A percentile compares a stretch with the other conserved stretches of the same genome.
phyloP scores from a whole-genome alignment of 2,888 invertebrate species.

The Polylopha cassiicola region DNA sequence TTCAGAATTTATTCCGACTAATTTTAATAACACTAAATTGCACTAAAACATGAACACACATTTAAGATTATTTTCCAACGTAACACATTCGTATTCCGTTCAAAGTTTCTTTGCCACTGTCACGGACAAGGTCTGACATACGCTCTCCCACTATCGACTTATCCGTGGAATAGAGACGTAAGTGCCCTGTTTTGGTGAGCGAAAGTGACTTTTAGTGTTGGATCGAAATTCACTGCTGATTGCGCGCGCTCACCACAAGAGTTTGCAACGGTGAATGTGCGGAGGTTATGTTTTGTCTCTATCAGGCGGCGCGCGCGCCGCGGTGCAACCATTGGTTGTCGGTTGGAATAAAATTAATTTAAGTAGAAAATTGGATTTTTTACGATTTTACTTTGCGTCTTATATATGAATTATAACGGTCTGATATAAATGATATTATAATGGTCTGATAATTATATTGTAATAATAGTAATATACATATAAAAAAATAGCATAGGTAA shows the following conservation, averaged over 20 bases:
- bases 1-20: slow-evolving; percentile 5
- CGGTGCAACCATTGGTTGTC: slow-evolving; percentile 32
- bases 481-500: too few species aligned
- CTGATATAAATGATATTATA: too few species aligned
- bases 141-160: slow-evolving; percentile 30
- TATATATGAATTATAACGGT: too few species aligned
- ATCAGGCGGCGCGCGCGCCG: slow-evolving; percentile 37
- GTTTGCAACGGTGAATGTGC: slow-evolving; percentile 49
- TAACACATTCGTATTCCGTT: slow-evolving; percentile 12
- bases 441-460: too few species aligned
- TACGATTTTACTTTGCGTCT: slow-evolving; percentile 26
- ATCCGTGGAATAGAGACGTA: slow-evolving; percentile 31
- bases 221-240: slow-evolving; percentile 35
- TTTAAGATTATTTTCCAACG: slow-evolving; percentile 10
- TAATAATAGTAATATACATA: too few species aligned
- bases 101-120: slow-evolving; percentile 38
- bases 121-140: slow-evolving; percentile 31
- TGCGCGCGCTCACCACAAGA: slow-evolving; percentile 37
- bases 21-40: slow-evolving; percentile 11
- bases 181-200: slow-evolving; percentile 24
- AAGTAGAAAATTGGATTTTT: slow-evolving; percentile 23
- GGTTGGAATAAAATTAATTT: slow-evolving; percentile 30
- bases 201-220: slow-evolving; percentile 29
- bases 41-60: slow-evolving; percentile 16
- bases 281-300: slow-evolving; percentile 38